phyloP scores from a whole-genome alignment of 2,113 vertebrate species.

The Origma solitaria region DNA sequence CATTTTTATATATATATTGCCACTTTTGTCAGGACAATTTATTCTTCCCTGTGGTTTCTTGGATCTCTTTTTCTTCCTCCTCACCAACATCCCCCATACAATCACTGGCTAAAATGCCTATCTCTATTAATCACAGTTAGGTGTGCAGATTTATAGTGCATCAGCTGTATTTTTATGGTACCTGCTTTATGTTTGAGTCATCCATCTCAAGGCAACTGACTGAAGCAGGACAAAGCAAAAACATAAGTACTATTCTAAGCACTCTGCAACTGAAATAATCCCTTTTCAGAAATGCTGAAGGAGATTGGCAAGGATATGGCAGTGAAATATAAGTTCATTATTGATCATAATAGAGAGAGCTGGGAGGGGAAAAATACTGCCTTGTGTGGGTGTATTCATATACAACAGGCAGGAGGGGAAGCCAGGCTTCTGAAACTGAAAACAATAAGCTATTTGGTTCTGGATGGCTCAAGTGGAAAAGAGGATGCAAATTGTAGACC shows the following conservation, averaged over 20 bases:
- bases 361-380: not conserved
- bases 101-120: not conserved
- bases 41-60: conserved; percentile 3
- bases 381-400: not conserved
- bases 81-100: not conserved
- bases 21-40: not conserved
- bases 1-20: not conserved
- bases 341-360: not conserved
- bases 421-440: not conserved
- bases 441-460: not conserved
- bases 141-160: conserved; percentile 34
- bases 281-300: conserved; percentile 34
- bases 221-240: conserved; percentile 50
- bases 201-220: not conserved
- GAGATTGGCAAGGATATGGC: conserved; percentile 1
- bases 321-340: conserved; percentile 5
- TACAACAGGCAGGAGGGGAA: not conserved
- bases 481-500: not conserved
- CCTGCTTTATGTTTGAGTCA: conserved; percentile 11
- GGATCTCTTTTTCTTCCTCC: not conserved
- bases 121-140: conserved; percentile 46
- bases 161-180: not conserved
- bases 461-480: not conserved
- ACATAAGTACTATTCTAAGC: not conserved
- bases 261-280: not conserved